Evolutionary conservation across 2,113 vertebrate species (phyloP).

Genomic region (Tautogolabrus adspersus): DNA sequence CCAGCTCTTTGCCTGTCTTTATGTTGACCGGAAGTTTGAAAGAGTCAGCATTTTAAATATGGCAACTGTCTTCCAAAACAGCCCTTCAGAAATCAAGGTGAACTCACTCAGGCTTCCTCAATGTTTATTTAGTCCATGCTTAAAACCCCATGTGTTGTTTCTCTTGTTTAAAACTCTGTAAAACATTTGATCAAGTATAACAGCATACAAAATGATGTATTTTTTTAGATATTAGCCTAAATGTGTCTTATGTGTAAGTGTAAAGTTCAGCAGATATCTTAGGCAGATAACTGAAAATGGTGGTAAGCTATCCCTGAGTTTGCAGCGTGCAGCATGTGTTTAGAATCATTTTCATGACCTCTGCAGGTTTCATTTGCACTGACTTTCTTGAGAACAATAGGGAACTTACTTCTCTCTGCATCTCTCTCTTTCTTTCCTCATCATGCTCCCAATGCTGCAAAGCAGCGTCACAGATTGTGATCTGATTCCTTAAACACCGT

Average conservation of each 20-base stretch:
- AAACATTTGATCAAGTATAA: no score
- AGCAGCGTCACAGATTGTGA: conserved; percentile 23
- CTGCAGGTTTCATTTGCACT: conserved; percentile 2
- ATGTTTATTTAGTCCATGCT: no score
- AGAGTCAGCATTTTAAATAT: no score
- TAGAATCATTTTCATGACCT: not conserved
- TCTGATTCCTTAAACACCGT: conserved; percentile 35
- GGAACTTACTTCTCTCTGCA: not conserved
- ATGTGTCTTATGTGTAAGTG: not conserved
- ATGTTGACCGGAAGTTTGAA: no score
- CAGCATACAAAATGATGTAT: not conserved
- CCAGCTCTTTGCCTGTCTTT: no score
- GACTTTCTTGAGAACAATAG: not conserved
- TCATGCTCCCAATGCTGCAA: conserved; percentile 2
- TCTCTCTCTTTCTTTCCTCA: not conserved
- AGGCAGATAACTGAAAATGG: no score
- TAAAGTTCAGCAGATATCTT: not conserved
- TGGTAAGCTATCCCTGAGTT: not conserved
- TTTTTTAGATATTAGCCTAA: not conserved
- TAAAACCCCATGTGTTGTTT: no score
- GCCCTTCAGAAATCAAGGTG: no score
- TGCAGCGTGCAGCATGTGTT: not conserved
- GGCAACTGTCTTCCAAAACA: no score
- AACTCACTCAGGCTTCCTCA: no score
- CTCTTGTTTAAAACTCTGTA: no score